Conservation (phyloP, 2,797 vertebrate genomes). For the Poliocrania exsul region DNA sequence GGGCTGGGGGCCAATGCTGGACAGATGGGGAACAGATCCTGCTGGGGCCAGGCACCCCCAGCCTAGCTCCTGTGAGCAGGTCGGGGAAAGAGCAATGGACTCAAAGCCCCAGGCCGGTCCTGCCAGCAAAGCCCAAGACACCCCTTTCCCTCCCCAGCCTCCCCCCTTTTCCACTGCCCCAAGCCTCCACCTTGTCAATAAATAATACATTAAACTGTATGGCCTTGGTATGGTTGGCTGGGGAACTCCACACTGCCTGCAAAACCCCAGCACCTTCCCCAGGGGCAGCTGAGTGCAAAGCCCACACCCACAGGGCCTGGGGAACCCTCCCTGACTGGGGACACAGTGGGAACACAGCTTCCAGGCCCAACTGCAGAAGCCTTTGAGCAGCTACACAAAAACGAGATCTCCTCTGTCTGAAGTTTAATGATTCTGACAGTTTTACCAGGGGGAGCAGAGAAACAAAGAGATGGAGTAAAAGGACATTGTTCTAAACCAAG, state of each 20-base stretch:
- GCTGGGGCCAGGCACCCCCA: background rate
- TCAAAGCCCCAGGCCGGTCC: background rate
- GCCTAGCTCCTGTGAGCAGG: background rate
- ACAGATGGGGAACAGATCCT: background rate
- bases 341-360: background rate
- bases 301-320: background rate
- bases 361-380: background rate
- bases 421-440: conserved; percentile 45
- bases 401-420: background rate
- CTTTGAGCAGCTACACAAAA: background rate
- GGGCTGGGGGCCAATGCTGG: rapidly evolving
- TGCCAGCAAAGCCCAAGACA: background rate
- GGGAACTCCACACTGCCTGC: background rate
- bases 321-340: rapidly evolving
- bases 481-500: conserved; percentile 41
- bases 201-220: background rate
- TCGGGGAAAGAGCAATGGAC: background rate
- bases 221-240: background rate
- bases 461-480: background rate
- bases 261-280: background rate
- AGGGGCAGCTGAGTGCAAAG: background rate
- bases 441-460: conserved; percentile 19
- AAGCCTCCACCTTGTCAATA: conserved; percentile 21
- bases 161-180: background rate
- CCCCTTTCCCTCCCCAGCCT: background rate